A percentile compares a stretch with the other conserved stretches of the same genome.
Conservation (phyloP, 2,888 invertebrate species). For the Pammene fasciana region DNA sequence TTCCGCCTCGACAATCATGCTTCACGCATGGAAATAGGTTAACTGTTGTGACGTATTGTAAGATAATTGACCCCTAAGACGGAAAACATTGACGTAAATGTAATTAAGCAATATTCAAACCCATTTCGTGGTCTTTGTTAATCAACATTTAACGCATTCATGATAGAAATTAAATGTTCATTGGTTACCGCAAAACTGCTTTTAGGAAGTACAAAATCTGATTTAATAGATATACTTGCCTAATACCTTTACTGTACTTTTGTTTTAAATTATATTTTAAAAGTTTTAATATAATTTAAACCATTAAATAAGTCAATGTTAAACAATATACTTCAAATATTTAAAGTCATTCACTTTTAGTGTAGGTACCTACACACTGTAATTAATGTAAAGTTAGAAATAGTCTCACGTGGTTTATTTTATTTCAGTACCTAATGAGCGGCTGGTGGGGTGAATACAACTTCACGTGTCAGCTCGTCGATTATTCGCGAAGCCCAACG, state of each 20-base stretch:
- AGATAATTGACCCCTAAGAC: constrained; percentile 18
- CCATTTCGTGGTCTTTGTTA: constrained; percentile 2
- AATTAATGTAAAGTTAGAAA: neutral
- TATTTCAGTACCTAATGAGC: constrained; percentile 84
- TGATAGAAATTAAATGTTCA: neutral
- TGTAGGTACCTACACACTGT: too few species aligned
- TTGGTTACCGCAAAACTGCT: neutral
- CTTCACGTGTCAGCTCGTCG: constrained; percentile 94
- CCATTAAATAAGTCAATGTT: too few species aligned
- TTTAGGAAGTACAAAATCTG: neutral
- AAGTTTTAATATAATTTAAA: too few species aligned
- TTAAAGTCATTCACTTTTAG: too few species aligned
- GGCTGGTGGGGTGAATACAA: constrained; percentile 94
- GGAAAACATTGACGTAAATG: constrained; percentile 38
- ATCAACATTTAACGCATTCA: constrained; percentile 11
- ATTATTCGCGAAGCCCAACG: constrained; percentile 89
- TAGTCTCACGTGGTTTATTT: constrained; percentile 22
- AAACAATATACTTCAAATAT: too few species aligned
- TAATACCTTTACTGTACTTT: too few species aligned
- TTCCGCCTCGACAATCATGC: constrained; percentile 22
- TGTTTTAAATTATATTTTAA: too few species aligned
- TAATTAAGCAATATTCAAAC: constrained; percentile 30
- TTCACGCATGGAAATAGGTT: constrained; percentile 35
- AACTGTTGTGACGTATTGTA: constrained; percentile 25
- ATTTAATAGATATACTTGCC: too few species aligned